Evolutionary conservation across 1,140 invertebrate species (phyloP), one percentile per base, ranked within the genome.

Genomic region (Forficula auricularia): DNA sequence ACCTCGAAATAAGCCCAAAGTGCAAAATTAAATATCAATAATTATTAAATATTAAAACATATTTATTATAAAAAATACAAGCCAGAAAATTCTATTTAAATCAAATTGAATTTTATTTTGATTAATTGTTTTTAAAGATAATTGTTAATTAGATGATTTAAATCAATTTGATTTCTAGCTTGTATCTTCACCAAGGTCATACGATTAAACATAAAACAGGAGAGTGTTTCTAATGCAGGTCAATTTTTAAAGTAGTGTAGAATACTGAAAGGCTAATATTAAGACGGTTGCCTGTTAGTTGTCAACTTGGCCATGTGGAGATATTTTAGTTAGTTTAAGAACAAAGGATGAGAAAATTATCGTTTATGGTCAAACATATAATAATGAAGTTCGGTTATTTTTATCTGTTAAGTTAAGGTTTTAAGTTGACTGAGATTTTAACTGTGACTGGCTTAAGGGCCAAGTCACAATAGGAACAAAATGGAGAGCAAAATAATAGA

Each of bases 251-350:
- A 38, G 43, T 44, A 33, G 31, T 16, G 33, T 18, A 47, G 41
- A 38, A 19, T 38, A 27, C 31, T 38, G 13, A 36, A 42, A 44
- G 34, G 43, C 43, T 40, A 45, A 36, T 43, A 44, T 44, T 50
- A 48, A 42, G 44, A 37, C 45, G 45, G 48, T 44, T 46, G 42
- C 40, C 51, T 58, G 61, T 65, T 62, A 60, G 62, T n/a, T 58
- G 55, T 59, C 58, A 63, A 63, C 61, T 63, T 65, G 59, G 59
- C 61, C 60, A 58, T 61, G 56, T 63, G 61, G 59, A 62, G 59
- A 58, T 39, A 61, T 63, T 58, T 50, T 62, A 55, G 62, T 64
- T 65, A 64, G 62, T 65, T 52, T 22, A 49, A 57, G 55, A 58
- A 55, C 50, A 45, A 19, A 34, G 39, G 19, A 43, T 22, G 35